Conservation (phyloP, 2,797 vertebrate genomes). For the Dipus sagitta region DNA sequence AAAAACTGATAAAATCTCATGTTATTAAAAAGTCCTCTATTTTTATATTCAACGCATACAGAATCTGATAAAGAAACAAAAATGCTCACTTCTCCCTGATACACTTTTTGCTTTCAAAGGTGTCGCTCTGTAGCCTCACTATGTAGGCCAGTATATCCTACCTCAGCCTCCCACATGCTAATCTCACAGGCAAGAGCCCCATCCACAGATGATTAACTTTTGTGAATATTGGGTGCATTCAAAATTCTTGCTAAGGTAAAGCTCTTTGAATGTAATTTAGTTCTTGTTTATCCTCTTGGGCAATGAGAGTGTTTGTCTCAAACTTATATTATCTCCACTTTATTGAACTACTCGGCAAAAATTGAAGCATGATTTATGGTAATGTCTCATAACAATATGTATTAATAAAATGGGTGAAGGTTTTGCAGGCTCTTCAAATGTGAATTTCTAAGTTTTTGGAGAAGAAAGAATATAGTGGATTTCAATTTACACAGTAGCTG, state of each 20-base stretch:
- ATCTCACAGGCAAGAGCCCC: too few relatives aligned
- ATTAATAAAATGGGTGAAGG: constrained; percentile 72
- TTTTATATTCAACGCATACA: constrained; percentile 40
- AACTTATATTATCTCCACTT: constrained; percentile 68
- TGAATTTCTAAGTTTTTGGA: constrained; percentile 57
- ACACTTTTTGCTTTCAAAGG: neutral
- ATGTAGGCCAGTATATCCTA: too few relatives aligned
- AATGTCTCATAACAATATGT: constrained; percentile 67
- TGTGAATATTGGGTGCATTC: constrained; percentile 63
- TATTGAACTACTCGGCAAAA: constrained; percentile 75
- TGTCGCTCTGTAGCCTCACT: too few relatives aligned
- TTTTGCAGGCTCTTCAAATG: constrained; percentile 60
- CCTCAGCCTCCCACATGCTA: too few relatives aligned
- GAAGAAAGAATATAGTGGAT: constrained; percentile 51
- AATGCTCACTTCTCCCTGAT: neutral
- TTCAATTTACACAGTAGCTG: constrained; percentile 57
- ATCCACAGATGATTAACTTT: constrained; percentile 61
- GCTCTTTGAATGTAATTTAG: constrained; percentile 75
- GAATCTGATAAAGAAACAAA: constrained; percentile 63
- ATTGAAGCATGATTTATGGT: constrained; percentile 65
- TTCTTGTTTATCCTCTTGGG: constrained; percentile 79
- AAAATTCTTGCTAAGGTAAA: constrained; percentile 69
- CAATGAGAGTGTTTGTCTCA: constrained; percentile 72
- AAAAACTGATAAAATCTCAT: constrained; percentile 38
- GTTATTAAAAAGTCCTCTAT: constrained; percentile 1